Percentiles rank a stretch among this genome's conserved stretches.
These are phyloP conservation scores for Peromyscus maniculatus DNA, from an alignment of 2,113 vertebrate genomes.

Conservation along the genomic window DNA sequence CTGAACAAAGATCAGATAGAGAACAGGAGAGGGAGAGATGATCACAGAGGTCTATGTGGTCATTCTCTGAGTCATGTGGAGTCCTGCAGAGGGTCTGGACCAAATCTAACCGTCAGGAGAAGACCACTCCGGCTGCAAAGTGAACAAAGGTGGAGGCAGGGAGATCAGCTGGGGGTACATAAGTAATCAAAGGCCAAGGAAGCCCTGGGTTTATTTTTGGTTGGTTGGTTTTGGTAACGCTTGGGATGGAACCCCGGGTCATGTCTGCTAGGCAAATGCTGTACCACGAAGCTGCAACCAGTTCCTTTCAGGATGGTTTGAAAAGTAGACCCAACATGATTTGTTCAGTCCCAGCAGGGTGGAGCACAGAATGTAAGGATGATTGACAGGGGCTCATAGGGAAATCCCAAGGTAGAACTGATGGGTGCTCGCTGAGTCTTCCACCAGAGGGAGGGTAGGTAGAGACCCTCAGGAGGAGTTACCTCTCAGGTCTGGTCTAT, in stretches of 20 bases:
- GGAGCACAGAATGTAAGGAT: background rate
- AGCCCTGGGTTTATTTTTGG: background rate
- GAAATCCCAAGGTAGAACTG: background rate
- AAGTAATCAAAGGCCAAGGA: background rate
- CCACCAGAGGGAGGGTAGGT: background rate
- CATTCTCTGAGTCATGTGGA: background rate
- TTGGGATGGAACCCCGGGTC: background rate
- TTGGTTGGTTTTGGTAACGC: background rate
- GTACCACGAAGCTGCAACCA: background rate
- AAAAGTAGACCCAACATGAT: background rate
- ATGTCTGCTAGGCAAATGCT: background rate
- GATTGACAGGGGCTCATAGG: background rate
- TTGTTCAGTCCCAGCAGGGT: background rate
- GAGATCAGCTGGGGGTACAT: too few relatives aligned
- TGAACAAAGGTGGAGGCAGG: background rate
- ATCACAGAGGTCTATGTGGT: background rate
- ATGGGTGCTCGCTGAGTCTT: background rate
- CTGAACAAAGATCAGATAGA: background rate
- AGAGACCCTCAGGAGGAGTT: background rate
- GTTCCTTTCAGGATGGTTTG: background rate
- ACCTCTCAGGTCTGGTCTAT: accelerated
- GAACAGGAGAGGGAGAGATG: too few relatives aligned
- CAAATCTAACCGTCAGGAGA: background rate
- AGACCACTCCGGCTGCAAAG: background rate
- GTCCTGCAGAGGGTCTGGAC: background rate